Conservation (phyloP, 2,113 vertebrate genomes). For the Carassius auratus region DNA sequence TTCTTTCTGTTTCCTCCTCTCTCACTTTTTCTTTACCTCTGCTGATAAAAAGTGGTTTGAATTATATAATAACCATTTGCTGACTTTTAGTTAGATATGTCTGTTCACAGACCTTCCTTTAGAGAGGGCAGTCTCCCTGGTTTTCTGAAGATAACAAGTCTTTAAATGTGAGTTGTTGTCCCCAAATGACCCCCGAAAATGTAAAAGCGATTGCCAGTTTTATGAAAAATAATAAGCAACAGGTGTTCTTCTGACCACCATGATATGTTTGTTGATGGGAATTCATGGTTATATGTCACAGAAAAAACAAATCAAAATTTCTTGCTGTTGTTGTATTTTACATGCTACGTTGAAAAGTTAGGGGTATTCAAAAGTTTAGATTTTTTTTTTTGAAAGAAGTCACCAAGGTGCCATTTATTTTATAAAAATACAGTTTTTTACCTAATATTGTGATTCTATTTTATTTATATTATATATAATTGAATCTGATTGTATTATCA, state of each 20-base stretch:
- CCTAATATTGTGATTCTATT: neutral
- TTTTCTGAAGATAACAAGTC: conserved; percentile 15
- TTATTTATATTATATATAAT: neutral
- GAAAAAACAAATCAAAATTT: no score
- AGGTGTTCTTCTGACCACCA: neutral
- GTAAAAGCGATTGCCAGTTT: neutral
- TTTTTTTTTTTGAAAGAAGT: neutral
- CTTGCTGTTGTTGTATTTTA: neutral
- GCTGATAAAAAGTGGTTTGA: conserved; percentile 11
- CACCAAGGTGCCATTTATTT: neutral
- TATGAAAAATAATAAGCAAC: neutral
- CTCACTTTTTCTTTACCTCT: neutral
- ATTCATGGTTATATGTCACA: neutral
- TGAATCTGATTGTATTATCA: neutral
- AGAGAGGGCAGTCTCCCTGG: neutral
- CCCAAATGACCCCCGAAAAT: neutral
- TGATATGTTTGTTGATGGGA: neutral
- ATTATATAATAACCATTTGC: neutral
- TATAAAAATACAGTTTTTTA: neutral
- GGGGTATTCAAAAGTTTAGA: neutral
- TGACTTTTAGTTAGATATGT: conserved; percentile 1
- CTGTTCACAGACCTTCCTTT: neutral
- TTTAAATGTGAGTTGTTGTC: neutral
- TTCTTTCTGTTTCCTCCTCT: conserved; percentile 16
- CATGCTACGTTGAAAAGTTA: neutral